These are phyloP conservation scores for Trichomycterus rosablanca DNA, from an alignment of 2,113 vertebrate species.

Conservation along the genomic window DNA sequence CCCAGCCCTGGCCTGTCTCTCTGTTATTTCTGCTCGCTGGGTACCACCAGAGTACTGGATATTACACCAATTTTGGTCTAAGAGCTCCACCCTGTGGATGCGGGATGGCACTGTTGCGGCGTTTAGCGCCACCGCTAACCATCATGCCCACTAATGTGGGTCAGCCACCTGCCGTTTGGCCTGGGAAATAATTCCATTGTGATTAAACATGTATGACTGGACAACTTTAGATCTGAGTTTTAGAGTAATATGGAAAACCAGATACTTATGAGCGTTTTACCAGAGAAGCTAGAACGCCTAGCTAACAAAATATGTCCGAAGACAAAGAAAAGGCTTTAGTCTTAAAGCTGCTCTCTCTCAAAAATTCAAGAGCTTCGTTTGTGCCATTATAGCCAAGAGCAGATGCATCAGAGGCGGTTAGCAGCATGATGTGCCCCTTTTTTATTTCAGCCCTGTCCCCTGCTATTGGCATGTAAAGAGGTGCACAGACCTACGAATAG, in stretches of 20 bases:
- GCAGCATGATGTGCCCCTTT: constrained; percentile 30
- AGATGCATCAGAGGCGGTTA: constrained; percentile 40
- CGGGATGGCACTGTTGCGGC: constrained; percentile 67
- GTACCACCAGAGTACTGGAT: background rate
- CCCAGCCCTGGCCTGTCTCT: constrained; percentile 35
- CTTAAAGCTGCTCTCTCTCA: constrained; percentile 17
- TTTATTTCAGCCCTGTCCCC: constrained; percentile 37
- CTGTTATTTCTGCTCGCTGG: constrained; percentile 7
- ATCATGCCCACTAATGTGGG: constrained; percentile 54
- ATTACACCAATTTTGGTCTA: constrained; percentile 64
- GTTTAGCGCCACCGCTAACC: constrained; percentile 45
- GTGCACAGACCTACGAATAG: constrained; percentile 50
- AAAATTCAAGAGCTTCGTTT: constrained; percentile 24
- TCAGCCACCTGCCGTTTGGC: constrained; percentile 55
- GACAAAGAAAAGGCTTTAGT: constrained; percentile 19
- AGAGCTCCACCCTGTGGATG: constrained; percentile 95
- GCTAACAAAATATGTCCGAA: constrained; percentile 25
- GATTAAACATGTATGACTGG: constrained; percentile 44
- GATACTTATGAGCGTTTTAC: background rate
- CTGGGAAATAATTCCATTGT: constrained; percentile 47
- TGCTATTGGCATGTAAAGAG: constrained; percentile 46
- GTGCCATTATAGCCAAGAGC: constrained; percentile 33
- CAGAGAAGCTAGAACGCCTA: constrained; percentile 16
- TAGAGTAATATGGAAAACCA: background rate
- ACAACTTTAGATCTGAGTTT: too few relatives aligned